Conservation (phyloP, 1,140 invertebrate genomes). For the Danaus melanippus region DNA sequence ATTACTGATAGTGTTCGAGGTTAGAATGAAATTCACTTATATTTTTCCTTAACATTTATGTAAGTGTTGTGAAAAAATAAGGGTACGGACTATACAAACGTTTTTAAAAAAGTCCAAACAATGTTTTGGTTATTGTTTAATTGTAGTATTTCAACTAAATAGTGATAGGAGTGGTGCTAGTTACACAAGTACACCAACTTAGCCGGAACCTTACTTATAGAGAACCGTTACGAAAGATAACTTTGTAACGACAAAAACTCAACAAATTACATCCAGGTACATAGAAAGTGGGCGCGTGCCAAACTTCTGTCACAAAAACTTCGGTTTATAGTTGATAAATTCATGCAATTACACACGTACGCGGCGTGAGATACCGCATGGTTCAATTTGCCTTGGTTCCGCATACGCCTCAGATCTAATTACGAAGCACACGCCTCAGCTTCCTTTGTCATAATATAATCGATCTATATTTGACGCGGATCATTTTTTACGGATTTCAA, state of each 20-base stretch:
- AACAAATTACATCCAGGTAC: slow-evolving; percentile 56
- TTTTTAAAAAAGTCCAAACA: too few relatives aligned
- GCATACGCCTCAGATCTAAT: slow-evolving; percentile 47
- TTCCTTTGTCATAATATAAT: slow-evolving; percentile 43
- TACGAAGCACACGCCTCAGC: slow-evolving; percentile 40
- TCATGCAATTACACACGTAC: slow-evolving; percentile 67
- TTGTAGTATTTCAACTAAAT: too few relatives aligned
- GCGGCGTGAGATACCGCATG: slow-evolving; percentile 58
- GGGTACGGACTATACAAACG: too few relatives aligned
- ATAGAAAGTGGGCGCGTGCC: slow-evolving; percentile 66
- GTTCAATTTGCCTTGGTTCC: slow-evolving; percentile 51
- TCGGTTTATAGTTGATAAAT: slow-evolving; percentile 50
- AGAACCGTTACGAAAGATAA: slow-evolving; percentile 44
- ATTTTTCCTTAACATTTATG: background rate
- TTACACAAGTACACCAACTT: too few relatives aligned
- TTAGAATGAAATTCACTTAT: slow-evolving; percentile 8
- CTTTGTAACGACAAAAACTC: slow-evolving; percentile 50
- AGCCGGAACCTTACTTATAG: slow-evolving; percentile 20
- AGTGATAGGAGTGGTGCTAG: too few relatives aligned
- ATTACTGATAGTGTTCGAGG: slow-evolving; percentile 16
- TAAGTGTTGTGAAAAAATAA: too few relatives aligned
- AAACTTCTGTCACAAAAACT: slow-evolving; percentile 43
- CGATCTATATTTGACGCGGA: slow-evolving; percentile 37
- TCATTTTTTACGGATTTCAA: slow-evolving; percentile 33
- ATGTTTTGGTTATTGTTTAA: too few relatives aligned